phyloP scores from a whole-genome alignment of 1,140 invertebrate genomes.

The Alviniconcha marisindica region DNA sequence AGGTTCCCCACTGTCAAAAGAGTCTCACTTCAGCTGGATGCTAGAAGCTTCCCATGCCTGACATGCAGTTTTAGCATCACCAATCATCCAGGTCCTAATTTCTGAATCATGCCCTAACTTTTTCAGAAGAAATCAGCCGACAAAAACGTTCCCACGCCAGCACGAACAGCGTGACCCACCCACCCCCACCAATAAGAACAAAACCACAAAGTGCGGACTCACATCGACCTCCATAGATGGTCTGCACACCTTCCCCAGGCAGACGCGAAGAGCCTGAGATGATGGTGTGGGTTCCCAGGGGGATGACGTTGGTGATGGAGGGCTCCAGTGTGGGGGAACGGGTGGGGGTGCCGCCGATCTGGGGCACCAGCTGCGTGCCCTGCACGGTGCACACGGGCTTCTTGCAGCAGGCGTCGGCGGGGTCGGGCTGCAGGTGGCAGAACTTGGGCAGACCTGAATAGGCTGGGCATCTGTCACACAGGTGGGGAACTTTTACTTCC shows the following conservation, averaged over 20 bases:
- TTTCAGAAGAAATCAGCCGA: too few species aligned
- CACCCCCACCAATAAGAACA: not conserved
- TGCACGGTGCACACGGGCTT: constrained; percentile 53
- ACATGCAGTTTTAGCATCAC: too few species aligned
- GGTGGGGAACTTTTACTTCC: too few species aligned
- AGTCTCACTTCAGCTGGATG: too few species aligned
- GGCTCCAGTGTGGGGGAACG: constrained; percentile 49
- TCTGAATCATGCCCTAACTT: too few species aligned
- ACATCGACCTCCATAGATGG: constrained; percentile 54
- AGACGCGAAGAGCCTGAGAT: constrained; percentile 55
- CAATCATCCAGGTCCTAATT: too few species aligned
- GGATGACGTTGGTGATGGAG: constrained; percentile 52
- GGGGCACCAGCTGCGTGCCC: constrained; percentile 50
- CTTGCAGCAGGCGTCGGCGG: constrained; percentile 58
- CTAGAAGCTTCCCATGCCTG: too few species aligned
- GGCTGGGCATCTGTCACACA: constrained; percentile 53
- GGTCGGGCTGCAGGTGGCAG: constrained; percentile 59
- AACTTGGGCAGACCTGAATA: constrained; percentile 59
- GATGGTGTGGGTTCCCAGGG: constrained; percentile 56
- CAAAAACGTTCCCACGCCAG: too few species aligned
- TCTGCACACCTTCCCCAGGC: constrained; percentile 16
- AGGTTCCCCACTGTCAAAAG: too few species aligned
- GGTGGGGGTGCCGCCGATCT: constrained; percentile 47
- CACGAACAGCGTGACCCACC: too few species aligned
- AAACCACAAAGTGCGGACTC: constrained; percentile 17